Percentiles rank a stretch among this genome's conserved stretches.
Conservation (phyloP, 2,113 vertebrate genomes). For the Oceanites oceanicus region DNA sequence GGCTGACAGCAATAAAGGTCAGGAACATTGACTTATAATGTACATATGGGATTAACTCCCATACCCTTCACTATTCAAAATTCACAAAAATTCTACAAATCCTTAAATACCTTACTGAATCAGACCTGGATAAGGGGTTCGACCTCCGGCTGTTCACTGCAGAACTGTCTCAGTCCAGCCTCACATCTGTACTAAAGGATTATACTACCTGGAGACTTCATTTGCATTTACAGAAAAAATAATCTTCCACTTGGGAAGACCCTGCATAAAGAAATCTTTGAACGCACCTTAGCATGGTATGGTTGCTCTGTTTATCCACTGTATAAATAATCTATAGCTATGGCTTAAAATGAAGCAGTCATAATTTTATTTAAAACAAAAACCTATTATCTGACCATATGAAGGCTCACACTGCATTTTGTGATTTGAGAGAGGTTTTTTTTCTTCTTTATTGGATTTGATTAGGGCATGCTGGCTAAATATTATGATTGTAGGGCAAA, state of each 20-base stretch:
- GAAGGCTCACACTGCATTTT: not conserved
- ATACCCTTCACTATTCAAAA: not conserved
- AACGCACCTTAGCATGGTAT: not conserved
- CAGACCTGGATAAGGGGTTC: not conserved
- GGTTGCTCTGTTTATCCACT: not conserved
- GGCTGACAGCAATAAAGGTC: not conserved
- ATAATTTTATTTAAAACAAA: not conserved
- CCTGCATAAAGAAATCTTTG: not conserved
- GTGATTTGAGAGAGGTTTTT: not conserved
- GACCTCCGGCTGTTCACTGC: not conserved
- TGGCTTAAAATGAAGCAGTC: not conserved
- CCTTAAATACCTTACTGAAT: not conserved
- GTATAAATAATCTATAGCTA: not conserved
- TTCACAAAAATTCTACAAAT: not conserved
- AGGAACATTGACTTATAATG: not conserved
- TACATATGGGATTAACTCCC: not conserved
- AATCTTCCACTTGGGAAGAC: not conserved
- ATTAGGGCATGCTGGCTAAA: not conserved
- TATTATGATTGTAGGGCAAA: not conserved
- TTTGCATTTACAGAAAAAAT: not conserved
- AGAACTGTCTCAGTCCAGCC: not conserved
- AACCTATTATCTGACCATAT: not conserved
- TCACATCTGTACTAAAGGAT: not conserved
- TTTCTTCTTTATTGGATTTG: not conserved
- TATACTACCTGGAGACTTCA: not conserved